Percentiles rank a stretch among this genome's conserved stretches.
phyloP scores from a whole-genome alignment of 37 sponge, comb jelly and placozoan genomes.

The Ephydatia muelleri region DNA sequence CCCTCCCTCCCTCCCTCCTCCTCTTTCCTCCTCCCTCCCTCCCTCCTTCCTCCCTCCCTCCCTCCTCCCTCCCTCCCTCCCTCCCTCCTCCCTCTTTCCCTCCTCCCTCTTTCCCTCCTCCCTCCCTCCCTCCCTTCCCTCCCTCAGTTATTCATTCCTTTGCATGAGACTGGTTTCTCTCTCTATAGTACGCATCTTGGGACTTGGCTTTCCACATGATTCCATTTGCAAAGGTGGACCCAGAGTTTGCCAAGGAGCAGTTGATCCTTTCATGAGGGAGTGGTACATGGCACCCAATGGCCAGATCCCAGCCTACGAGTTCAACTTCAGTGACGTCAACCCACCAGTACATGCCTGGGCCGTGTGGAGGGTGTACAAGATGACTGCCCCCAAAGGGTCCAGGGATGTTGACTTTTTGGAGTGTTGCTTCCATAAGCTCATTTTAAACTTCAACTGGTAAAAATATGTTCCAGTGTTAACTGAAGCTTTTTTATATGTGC shows the following conservation, averaged over 20 bases:
- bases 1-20: no score
- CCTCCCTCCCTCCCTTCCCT: no score
- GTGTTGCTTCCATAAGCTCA: slow-evolving; percentile 88
- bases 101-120: no score
- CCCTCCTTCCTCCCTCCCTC: no score
- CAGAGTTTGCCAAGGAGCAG: slow-evolving; percentile 92
- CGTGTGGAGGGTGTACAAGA: slow-evolving; percentile 90
- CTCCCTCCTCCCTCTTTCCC: no score
- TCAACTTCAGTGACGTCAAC: slow-evolving; percentile 92
- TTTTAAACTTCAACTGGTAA: slow-evolving; percentile 97
- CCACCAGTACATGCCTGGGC: slow-evolving; percentile 99
- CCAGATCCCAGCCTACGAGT: slow-evolving; percentile 98
- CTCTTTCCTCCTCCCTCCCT: no score
- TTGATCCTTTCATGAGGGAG: slow-evolving; percentile 93
- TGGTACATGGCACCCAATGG: slow-evolving; percentile 99
- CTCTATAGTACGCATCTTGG: slow-evolving; percentile 91
- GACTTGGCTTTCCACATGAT: slow-evolving; percentile 98
- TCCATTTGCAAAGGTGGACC: slow-evolving; percentile 93
- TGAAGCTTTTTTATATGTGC: no score
- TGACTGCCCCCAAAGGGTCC: slow-evolving; percentile 79
- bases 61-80: no score
- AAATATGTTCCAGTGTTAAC: no score
- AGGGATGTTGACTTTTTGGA: slow-evolving; percentile 84
- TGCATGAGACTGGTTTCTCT: no score
- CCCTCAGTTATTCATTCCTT: no score